These are phyloP conservation scores for Gerosis bhagava DNA, from an alignment of 2,888 invertebrate species.

Conservation along the genomic window DNA sequence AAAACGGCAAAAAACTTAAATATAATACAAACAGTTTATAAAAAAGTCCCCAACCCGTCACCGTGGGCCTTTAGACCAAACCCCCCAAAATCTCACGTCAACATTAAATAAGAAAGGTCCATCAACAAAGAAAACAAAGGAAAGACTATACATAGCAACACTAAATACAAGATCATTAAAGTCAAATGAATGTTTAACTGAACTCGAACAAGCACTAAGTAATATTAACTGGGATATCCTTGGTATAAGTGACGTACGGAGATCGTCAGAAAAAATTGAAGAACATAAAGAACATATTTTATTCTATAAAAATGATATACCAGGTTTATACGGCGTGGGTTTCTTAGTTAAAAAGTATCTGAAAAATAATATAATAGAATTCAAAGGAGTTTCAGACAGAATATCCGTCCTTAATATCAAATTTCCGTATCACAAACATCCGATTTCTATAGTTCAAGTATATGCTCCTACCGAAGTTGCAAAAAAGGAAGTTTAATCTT, in stretches of 20 bases:
- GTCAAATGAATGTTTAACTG: conserved; percentile 15
- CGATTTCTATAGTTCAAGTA: conserved; percentile 19
- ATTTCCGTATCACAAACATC: conserved; percentile 9
- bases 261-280: conserved; percentile 29
- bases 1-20: conserved; percentile 25
- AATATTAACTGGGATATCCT: conserved; percentile 35
- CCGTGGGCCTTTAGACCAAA: conserved; percentile 33
- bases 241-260: conserved; percentile 34
- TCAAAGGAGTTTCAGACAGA: conserved; percentile 29
- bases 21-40: too few species aligned
- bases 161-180: conserved; percentile 29
- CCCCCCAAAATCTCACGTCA: conserved; percentile 20
- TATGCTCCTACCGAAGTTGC: conserved; percentile 27
- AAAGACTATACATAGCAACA: conserved; percentile 26
- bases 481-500: too few species aligned
- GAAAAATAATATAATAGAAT: conserved; percentile 26
- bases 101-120: too few species aligned
- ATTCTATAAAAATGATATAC: conserved; percentile 21
- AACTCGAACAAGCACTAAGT: conserved; percentile 29
- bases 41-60: conserved; percentile 36
- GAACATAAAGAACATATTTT: conserved; percentile 28
- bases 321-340: conserved; percentile 25
- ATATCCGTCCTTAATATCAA: conserved; percentile 28
- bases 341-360: conserved; percentile 29
- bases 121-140: conserved; percentile 7